Evolutionary conservation across 2,888 invertebrate genomes (phyloP).

Genomic region (Cephus rjabovi): DNA sequence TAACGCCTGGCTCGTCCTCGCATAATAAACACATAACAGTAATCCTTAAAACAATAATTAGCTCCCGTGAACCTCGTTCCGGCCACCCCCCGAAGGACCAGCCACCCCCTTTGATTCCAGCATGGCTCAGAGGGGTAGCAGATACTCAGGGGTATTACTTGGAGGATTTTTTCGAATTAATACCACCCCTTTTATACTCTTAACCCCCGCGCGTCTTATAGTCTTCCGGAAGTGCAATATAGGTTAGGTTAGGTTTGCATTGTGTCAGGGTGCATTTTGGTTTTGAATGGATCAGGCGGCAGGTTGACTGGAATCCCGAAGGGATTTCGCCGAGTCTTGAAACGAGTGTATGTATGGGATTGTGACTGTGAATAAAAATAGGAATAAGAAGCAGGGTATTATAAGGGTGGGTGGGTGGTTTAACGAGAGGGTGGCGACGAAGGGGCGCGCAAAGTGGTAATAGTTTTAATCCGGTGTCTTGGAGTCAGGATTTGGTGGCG

Average conservation of each 20-base stretch:
- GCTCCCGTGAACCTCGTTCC: constrained; percentile 31
- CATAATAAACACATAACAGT: constrained; percentile 66
- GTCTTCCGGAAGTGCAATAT: background rate
- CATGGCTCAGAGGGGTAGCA: background rate
- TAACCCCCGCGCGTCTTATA: background rate
- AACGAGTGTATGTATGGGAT: constrained; percentile 10
- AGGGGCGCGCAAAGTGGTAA: constrained; percentile 55
- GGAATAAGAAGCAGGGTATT: background rate
- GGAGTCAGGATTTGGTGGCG: constrained; percentile 64
- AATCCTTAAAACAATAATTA: constrained; percentile 67
- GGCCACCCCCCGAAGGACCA: constrained; percentile 10
- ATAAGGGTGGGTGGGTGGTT: constrained; percentile 21
- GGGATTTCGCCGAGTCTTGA: background rate
- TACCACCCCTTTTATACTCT: constrained; percentile 23
- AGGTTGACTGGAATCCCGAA: background rate
- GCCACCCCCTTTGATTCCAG: constrained; percentile 1
- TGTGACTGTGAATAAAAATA: constrained; percentile 9
- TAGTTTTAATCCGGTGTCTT: constrained; percentile 67
- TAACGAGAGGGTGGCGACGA: constrained; percentile 17
- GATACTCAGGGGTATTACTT: background rate
- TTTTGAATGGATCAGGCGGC: background rate
- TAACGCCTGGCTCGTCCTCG: constrained; percentile 50
- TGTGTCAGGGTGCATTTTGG: background rate
- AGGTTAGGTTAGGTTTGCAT: background rate
- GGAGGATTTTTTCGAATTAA: constrained; percentile 52